Percentiles rank a stretch among this genome's conserved stretches.
Evolutionary conservation across 2,888 invertebrate genomes (phyloP).

Genomic region (Opisthograptis luteolata): DNA sequence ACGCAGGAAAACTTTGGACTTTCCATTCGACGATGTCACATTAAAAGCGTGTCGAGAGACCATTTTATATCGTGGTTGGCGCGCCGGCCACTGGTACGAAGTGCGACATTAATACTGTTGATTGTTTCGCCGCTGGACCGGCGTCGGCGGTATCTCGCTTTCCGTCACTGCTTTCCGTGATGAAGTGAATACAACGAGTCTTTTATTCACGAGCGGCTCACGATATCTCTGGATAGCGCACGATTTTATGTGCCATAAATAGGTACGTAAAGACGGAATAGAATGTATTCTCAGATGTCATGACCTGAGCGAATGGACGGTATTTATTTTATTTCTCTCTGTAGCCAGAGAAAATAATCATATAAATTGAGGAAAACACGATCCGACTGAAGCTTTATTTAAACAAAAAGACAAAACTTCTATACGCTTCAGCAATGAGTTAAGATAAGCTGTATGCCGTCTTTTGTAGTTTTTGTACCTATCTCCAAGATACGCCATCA

Average conservation of each 20-base stretch:
- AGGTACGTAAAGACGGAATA: conserved; percentile 19
- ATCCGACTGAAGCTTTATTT: too few relatives aligned
- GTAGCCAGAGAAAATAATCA: conserved; percentile 1
- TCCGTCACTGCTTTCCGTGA: conserved; percentile 23
- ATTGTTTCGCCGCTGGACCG: conserved; percentile 11
- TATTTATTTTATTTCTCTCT: conserved; percentile 4
- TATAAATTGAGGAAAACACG: conserved; percentile 13
- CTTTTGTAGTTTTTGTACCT: too few relatives aligned
- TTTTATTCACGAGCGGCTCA: conserved; percentile 28
- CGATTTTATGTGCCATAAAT: conserved; percentile 30
- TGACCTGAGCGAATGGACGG: conserved; percentile 17
- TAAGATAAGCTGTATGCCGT: too few relatives aligned
- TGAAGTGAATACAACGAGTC: conserved; percentile 23
- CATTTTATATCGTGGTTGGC: conserved; percentile 13
- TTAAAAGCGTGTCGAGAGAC: conserved; percentile 34
- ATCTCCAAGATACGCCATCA: too few relatives aligned
- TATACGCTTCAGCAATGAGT: too few relatives aligned
- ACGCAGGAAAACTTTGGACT: conserved; percentile 73
- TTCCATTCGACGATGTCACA: conserved; percentile 60
- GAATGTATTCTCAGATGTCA: conserved; percentile 17
- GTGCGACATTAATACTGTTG: conserved; percentile 12
- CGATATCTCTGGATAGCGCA: conserved; percentile 29
- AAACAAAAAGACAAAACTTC: too few relatives aligned
- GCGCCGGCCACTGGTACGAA: too few relatives aligned
- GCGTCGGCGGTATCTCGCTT: conserved; percentile 15